Conservation (phyloP, 1,140 invertebrate species). For the Halesus radiatus region DNA sequence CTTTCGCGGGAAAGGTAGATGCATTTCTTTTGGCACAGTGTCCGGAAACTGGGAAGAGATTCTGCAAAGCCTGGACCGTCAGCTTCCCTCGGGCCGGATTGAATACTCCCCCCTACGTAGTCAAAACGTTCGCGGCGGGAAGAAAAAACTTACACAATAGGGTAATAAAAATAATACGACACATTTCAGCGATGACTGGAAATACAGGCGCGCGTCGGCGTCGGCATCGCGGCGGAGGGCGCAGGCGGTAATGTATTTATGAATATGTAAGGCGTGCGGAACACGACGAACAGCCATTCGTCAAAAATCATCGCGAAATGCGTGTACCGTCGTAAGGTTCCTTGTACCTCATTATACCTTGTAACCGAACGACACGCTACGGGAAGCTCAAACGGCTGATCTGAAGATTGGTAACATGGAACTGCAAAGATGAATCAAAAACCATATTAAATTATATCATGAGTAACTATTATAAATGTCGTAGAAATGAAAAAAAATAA, state of each 20-base stretch:
- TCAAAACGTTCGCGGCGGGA: slow-evolving; percentile 31
- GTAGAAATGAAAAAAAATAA: no score
- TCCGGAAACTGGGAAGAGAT: not conserved
- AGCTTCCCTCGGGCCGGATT: not conserved
- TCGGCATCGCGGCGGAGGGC: not conserved
- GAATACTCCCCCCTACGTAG: slow-evolving; percentile 3
- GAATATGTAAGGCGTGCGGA: slow-evolving; percentile 29
- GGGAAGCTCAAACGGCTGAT: no score
- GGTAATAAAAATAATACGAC: slow-evolving; percentile 56
- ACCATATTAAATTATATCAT: no score
- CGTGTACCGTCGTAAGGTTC: not conserved
- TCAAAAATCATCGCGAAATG: slow-evolving; percentile 29
- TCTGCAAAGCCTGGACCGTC: not conserved
- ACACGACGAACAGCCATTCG: slow-evolving; percentile 11
- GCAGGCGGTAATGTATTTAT: slow-evolving; percentile 36
- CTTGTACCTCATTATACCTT: not conserved
- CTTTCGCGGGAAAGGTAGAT: no score
- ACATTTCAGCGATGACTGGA: slow-evolving; percentile 54
- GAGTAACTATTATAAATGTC: no score
- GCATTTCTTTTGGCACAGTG: not conserved
- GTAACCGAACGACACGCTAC: no score
- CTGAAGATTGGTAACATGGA: no score
- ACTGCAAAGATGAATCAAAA: no score
- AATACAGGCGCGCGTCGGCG: slow-evolving; percentile 33
- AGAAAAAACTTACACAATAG: slow-evolving; percentile 39